A percentile compares a stretch with the other conserved stretches of the same genome.
phyloP scores from a whole-genome alignment of 2,113 vertebrate genomes.

The Echinops telfairi region DNA sequence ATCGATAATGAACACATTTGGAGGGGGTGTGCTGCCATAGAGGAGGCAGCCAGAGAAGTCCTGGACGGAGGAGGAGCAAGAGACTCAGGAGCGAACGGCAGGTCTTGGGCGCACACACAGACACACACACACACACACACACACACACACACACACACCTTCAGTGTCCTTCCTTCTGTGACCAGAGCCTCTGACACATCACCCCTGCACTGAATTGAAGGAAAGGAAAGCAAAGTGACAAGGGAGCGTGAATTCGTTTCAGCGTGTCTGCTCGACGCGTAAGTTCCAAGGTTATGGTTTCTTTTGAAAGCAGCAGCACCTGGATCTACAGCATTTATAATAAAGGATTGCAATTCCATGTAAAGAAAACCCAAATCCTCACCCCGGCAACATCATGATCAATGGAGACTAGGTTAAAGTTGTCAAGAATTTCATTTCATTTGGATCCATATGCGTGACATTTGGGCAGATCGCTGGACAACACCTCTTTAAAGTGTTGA shows the following conservation, averaged over 20 bases:
- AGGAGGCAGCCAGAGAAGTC: neutral
- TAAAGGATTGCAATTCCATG: neutral
- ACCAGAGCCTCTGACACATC: neutral
- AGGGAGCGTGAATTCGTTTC: neutral
- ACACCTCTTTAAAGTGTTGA: too few species aligned
- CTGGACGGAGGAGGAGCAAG: neutral
- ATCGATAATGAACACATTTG: neutral
- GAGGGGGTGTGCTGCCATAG: neutral
- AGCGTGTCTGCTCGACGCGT: neutral
- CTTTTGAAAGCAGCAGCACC: neutral
- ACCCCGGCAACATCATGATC: too few species aligned
- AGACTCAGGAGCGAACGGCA: neutral
- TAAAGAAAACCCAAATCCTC: too few species aligned
- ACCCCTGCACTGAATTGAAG: neutral
- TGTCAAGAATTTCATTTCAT: too few species aligned
- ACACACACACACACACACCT: neutral
- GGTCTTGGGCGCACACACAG: too few species aligned
- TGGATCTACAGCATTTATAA: neutral
- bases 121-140: neutral
- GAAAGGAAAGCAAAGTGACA: neutral
- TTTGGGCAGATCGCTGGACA: too few species aligned
- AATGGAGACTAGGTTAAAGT: too few species aligned
- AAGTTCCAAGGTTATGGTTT: conserved; percentile 5
- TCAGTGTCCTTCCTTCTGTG: neutral
- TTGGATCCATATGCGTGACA: too few species aligned